phyloP scores from a whole-genome alignment of 2,797 vertebrate genomes.

The Poeciliopsis infans region DNA sequence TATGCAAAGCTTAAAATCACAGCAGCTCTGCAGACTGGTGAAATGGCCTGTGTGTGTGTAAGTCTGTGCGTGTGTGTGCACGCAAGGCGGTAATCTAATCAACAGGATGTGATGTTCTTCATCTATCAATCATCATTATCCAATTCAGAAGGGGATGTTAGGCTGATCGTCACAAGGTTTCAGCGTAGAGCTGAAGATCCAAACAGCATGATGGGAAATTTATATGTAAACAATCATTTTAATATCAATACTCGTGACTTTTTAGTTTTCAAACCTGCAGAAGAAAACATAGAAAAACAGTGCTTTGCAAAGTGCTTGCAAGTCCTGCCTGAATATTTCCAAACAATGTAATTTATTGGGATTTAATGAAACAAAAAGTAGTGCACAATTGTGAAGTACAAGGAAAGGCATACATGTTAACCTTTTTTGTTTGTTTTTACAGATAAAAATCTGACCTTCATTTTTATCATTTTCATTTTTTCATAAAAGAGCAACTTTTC shows the following conservation, averaged over 20 bases:
- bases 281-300: background rate
- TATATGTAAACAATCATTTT: background rate
- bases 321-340: background rate
- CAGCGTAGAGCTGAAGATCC: background rate
- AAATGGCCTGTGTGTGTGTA: conserved; percentile 5
- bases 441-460: background rate
- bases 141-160: conserved; percentile 16
- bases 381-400: background rate
- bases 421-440: background rate
- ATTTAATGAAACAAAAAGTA: background rate
- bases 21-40: background rate
- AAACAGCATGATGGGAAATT: conserved; percentile 6
- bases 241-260: background rate
- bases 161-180: conserved; percentile 1
- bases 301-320: background rate
- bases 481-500: background rate
- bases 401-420: background rate
- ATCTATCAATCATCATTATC: conserved; percentile 28
- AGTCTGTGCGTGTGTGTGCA: conserved; percentile 10
- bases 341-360: background rate
- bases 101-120: conserved; percentile 28
- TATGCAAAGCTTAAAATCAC: conserved; percentile 20
- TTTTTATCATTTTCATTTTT: background rate
- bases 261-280: background rate
- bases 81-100: background rate